Evolutionary conservation across 2,888 invertebrate species (phyloP), one percentile per base, ranked within the genome.

Genomic region (Marasmarcha lunaedactyla): DNA sequence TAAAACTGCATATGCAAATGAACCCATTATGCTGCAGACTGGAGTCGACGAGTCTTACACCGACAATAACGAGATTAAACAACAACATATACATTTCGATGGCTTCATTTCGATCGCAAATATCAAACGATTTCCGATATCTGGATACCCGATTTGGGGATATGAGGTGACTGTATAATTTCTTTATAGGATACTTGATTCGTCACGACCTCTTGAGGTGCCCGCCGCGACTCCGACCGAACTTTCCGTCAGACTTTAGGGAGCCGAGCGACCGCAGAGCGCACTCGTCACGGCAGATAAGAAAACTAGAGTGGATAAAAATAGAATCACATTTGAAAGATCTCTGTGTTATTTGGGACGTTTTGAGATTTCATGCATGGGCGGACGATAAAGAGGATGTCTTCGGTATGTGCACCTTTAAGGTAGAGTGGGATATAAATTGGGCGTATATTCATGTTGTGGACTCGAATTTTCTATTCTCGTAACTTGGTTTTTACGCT

Each of bases 221-320:
- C 4, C 7, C 20, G 50, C 47, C 45, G 46, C 53, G 45, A 46
- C 50, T 47, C 44, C 42, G 48, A 52, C 51, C 48, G 54, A 46
- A 47, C 48, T 50, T 46, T 51, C 53, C 43, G 48, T 49, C 56
- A 71, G 72, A 72, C 71, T 51, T 44, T 42, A 47, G 53, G 72
- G 69, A 71, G 74, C 71, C 69, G 47, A 44, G 47, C 50, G 50
- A 49, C 54, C 50, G 49, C 57, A 51, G 57, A 60, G 64, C 63
- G 54, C 56, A 58, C 49, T 53, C 59, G 59, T 20, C 7, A 20
- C 20, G 20, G 7, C 7, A 9, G 30, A 30, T 30, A 9, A 9
- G 30, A 30, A 20, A 20, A 30, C 30, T 25, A 6, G 25, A 25
- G 6, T 25, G 25, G 6, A 30, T 30, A 30, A 30, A 30, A 30